Percentiles rank a stretch among this genome's conserved stretches.
These are phyloP conservation scores for Colinus virginianus DNA, from an alignment of 2,113 vertebrate genomes.

Conservation along the genomic window DNA sequence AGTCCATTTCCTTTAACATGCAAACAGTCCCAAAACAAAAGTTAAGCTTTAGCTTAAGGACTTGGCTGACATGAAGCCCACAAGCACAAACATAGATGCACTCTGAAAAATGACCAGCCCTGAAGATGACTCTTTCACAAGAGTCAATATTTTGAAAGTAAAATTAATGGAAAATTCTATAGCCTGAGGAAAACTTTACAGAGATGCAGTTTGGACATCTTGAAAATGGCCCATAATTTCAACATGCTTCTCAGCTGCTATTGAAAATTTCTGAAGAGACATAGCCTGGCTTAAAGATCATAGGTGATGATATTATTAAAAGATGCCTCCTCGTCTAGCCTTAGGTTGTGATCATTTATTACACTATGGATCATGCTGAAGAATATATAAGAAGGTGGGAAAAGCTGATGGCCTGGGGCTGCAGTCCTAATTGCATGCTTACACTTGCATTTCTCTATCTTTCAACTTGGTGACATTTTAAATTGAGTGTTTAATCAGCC, in stretches of 20 bases:
- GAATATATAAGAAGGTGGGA: not conserved
- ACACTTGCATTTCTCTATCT: not conserved
- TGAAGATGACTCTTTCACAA: not conserved
- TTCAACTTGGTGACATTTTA: constrained; percentile 33
- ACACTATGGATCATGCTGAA: not conserved
- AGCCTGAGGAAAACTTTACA: not conserved
- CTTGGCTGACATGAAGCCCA: not conserved
- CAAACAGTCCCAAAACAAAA: not conserved
- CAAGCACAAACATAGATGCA: not conserved
- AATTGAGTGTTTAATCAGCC: constrained; percentile 30
- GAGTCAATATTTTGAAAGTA: not conserved
- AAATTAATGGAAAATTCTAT: not conserved
- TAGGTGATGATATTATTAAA: not conserved
- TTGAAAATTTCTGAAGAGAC: not conserved
- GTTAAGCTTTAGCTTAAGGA: not conserved
- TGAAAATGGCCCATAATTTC: not conserved
- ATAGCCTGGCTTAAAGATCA: not conserved
- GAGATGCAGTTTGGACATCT: not conserved
- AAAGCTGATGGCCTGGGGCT: constrained; percentile 17
- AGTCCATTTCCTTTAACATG: not conserved
- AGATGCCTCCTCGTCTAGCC: not conserved
- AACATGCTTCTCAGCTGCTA: not conserved
- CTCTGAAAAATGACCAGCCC: not conserved
- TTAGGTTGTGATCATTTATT: not conserved
- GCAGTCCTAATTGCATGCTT: not conserved